Evolutionary conservation across 1,140 invertebrate genomes (phyloP).

Genomic region (Macrobrachium rosenbergii): DNA sequence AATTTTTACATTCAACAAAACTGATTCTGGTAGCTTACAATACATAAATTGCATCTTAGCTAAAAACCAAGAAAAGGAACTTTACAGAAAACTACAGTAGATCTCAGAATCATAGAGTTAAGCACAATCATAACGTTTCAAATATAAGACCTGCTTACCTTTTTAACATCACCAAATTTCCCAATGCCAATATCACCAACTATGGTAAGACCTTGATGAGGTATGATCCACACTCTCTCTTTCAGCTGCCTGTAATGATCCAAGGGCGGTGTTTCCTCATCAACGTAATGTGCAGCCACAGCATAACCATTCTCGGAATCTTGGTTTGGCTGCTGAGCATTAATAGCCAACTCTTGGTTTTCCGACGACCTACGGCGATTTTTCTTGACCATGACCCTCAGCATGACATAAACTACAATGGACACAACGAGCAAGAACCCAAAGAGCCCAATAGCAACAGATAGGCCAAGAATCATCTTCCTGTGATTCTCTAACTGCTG

Average conservation of each 20-base stretch:
- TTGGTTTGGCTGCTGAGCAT: conserved; percentile 51
- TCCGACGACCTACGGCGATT: conserved; percentile 39
- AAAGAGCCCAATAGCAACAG: conserved; percentile 64
- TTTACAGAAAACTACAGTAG: no score
- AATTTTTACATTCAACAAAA: no score
- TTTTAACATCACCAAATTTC: conserved; percentile 64
- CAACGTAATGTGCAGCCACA: conserved; percentile 52
- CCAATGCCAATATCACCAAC: conserved; percentile 65
- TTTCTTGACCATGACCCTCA: conserved; percentile 55
- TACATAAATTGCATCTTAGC: no score
- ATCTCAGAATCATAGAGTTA: not conserved
- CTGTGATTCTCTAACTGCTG: conserved; percentile 31
- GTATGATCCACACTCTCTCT: conserved; percentile 61
- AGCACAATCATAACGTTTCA: not conserved
- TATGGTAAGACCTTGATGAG: conserved; percentile 64
- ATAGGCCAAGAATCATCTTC: conserved; percentile 57
- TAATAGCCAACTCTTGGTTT: conserved; percentile 50
- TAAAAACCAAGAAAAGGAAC: no score
- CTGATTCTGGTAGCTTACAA: no score
- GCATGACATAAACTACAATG: conserved; percentile 58
- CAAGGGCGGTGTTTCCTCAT: conserved; percentile 50
- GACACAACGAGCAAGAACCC: conserved; percentile 61
- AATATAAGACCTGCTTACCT: conserved; percentile 37
- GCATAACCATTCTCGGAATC: conserved; percentile 52
- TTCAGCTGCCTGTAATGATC: conserved; percentile 65